Evolutionary conservation across 2,113 vertebrate genomes (phyloP), one percentile per base, ranked within the genome.

Genomic region (Chroicocephalus ridibundus): DNA sequence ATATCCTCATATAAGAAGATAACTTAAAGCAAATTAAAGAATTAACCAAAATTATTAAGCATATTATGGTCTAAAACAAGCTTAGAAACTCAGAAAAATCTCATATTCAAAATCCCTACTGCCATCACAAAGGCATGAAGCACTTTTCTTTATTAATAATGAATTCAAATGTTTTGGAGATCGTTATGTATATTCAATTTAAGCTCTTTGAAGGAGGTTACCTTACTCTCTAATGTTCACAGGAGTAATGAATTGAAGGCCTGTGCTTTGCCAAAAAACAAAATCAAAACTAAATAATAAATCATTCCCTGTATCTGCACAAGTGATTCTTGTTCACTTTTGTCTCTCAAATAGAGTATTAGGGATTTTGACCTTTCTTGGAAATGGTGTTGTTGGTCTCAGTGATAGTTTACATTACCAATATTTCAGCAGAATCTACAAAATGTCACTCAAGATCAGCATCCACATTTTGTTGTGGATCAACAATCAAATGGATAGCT

Each of bases 11-110:
- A 47, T 71, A 72, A 88, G 42, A 82, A 93, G 51, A 7, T 82
- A 60, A 87, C 87, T 85, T 95, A 36, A 92, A 92, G 40, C 66
- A 75, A 93, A 93, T 93, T 36, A 85, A 89, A 91, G 52, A 90
- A 85, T 82, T 76, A 72, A 10, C 8, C 25, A 78, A 94, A 79
- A 57, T 72, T 68, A 72, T 57, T 52, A 52, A 69, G 54, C 17
- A 57, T 62, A 68, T 70, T 83, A 61, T 22, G 22, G 16, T 36
- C 49, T 75, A 71, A 91, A 82, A 79, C 15, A 71, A 64, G 40
- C 40, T 42, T 82, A n/a, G 42, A 76, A 90, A 75, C 20, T 71
- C 55, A 81, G 40, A 88, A 88, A 88, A 74, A 70, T 1, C 4
- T 81, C 32, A 32, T 60, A 70, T 77, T 83, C 38, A 62, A 51